A percentile compares a stretch with the other conserved stretches of the same genome.
Conservation (phyloP, 2,113 vertebrate species). For the Cheirogaleus medius region DNA sequence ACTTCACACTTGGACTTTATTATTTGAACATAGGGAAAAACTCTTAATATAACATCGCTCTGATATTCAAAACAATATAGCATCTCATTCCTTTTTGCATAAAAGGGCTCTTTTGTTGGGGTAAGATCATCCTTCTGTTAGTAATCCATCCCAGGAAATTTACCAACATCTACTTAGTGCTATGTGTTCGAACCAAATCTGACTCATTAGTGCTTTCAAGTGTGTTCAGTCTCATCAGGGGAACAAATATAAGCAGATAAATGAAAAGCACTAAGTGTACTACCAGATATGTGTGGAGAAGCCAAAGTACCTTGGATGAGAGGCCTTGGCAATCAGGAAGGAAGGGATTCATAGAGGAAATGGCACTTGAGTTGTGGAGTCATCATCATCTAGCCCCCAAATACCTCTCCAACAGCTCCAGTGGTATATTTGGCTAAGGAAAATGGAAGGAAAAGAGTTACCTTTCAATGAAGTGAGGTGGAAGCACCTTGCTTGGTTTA, state of each 20-base stretch:
- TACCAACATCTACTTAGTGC: not conserved
- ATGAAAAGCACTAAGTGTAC: not conserved
- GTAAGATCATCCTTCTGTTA: not conserved
- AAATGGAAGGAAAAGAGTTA: not conserved
- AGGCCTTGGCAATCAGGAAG: not conserved
- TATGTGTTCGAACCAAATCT: not conserved
- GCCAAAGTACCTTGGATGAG: not conserved
- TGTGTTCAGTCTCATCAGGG: not conserved
- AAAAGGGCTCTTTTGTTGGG: not conserved
- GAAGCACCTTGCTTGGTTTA: not conserved
- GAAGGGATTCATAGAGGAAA: not conserved
- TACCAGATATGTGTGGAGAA: not conserved
- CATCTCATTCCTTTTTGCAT: not conserved
- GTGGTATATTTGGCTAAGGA: not conserved
- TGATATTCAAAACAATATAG: not conserved
- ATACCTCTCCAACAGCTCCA: not conserved
- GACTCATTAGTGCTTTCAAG: not conserved
- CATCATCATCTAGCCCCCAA: not conserved
- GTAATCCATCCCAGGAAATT: not conserved
- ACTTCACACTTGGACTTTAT: not conserved
- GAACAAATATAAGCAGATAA: not conserved
- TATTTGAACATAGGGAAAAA: not conserved
- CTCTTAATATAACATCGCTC: not conserved
- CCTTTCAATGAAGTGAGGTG: not conserved
- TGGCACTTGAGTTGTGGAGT: not conserved